These are phyloP conservation scores for Phaenicophaeus curvirostris DNA, from an alignment of 2,797 vertebrate species.

Conservation along the genomic window DNA sequence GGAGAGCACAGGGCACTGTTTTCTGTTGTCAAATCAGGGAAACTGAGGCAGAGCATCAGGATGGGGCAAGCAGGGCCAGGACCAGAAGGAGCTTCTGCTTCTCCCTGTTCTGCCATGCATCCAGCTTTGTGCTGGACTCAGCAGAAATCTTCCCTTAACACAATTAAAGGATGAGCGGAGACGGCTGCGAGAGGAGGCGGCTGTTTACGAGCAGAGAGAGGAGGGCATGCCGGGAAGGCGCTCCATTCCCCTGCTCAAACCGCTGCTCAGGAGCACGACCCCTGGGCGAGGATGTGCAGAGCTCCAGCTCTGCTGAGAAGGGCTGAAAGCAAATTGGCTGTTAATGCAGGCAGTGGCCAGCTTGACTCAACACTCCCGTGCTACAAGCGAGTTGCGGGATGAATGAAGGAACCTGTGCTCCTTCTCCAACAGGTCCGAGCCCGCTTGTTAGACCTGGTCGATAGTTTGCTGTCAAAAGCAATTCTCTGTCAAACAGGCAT, in stretches of 20 bases:
- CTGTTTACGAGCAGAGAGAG: background rate
- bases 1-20: background rate
- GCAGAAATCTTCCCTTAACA: constrained; percentile 32
- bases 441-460: constrained; percentile 56
- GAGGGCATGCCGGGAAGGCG: constrained; percentile 26
- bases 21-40: background rate
- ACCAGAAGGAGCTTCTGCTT: background rate
- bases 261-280: background rate
- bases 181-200: background rate
- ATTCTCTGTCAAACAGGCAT: constrained; percentile 9
- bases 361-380: background rate
- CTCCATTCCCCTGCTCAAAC: background rate
- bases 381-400: fast-evolving
- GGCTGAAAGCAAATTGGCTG: constrained; percentile 25
- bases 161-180: constrained; percentile 53
- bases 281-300: fast-evolving
- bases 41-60: background rate
- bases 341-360: background rate
- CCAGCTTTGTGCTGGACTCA: constrained; percentile 33
- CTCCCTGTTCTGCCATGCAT: fast-evolving
- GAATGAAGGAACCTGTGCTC: background rate
- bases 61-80: background rate
- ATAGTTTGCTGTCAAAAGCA: constrained; percentile 55
- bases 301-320: background rate
- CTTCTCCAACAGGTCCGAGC: background rate